Conservation (phyloP, 2,113 vertebrate genomes). For the Mesocricetus auratus region DNA sequence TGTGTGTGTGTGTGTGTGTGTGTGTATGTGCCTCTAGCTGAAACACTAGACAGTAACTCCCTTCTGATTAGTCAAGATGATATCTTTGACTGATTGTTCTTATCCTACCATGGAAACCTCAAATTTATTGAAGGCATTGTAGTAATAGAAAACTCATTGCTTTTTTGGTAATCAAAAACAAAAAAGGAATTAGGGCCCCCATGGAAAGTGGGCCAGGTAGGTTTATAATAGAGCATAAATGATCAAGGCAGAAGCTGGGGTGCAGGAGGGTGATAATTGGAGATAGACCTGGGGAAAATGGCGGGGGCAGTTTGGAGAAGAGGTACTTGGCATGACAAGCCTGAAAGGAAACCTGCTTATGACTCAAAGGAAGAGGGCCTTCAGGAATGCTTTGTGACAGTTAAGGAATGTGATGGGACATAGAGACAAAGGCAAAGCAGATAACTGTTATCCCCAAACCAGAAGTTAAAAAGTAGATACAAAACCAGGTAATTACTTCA, state of each 20-base stretch:
- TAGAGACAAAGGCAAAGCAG: not conserved
- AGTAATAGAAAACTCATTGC: not conserved
- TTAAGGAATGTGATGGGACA: not conserved
- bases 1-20: not conserved
- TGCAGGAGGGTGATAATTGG: not conserved
- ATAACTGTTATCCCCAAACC: not conserved
- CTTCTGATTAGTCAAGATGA: constrained; percentile 17
- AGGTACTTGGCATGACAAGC: not conserved
- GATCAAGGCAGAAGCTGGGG: not conserved
- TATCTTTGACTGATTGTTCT: not conserved
- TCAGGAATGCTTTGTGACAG: not conserved
- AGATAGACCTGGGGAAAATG: not conserved
- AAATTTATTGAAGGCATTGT: not conserved
- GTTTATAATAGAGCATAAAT: not conserved
- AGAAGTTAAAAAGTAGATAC: not conserved
- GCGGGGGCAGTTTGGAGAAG: not conserved
- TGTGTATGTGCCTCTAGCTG: not conserved
- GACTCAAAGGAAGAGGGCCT: not conserved
- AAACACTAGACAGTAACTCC: not conserved
- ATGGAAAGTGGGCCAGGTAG: not conserved
- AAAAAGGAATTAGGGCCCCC: not conserved
- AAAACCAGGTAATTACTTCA: not conserved
- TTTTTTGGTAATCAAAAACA: not conserved
- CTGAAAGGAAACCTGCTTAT: not conserved
- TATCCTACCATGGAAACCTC: not conserved